Evolutionary conservation across 2,888 invertebrate genomes (phyloP).

Genomic region (Lasioglossum pauxillum): DNA sequence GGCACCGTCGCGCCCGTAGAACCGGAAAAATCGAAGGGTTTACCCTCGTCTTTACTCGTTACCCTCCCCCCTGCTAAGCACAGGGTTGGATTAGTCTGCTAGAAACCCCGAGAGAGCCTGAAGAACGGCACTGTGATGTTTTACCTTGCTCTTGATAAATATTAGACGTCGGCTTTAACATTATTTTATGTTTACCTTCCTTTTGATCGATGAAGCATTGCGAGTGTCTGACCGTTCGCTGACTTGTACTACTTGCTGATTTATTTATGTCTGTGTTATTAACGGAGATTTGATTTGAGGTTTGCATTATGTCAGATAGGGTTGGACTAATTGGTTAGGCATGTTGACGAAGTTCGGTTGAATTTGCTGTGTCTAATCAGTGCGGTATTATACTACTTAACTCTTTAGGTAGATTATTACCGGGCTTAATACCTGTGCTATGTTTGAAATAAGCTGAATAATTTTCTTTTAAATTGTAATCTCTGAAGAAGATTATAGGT

Average conservation of each 20-base stretch:
- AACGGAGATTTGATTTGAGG: neutral
- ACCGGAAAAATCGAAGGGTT: slow-evolving; percentile 60
- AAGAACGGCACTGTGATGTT: neutral
- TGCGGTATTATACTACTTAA: neutral
- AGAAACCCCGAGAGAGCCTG: neutral
- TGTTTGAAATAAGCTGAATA: neutral
- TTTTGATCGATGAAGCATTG: neutral
- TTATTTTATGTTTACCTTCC: neutral
- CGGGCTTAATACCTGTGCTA: neutral
- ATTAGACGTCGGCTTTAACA: neutral
- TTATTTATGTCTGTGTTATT: neutral
- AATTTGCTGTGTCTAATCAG: neutral
- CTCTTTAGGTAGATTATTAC: neutral
- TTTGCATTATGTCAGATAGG: neutral
- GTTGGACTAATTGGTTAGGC: neutral
- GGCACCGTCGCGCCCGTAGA: slow-evolving; percentile 48
- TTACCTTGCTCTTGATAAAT: neutral
- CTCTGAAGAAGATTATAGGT: neutral
- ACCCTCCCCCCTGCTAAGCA: slow-evolving; percentile 30
- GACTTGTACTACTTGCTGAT: neutral
- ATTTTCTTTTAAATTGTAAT: neutral
- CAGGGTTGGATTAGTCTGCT: slow-evolving; percentile 12
- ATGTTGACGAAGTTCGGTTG: neutral
- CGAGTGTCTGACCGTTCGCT: neutral
- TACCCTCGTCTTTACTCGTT: slow-evolving; percentile 63